Conservation (phyloP, 2,113 vertebrate species). For the Cheilinus undulatus region DNA sequence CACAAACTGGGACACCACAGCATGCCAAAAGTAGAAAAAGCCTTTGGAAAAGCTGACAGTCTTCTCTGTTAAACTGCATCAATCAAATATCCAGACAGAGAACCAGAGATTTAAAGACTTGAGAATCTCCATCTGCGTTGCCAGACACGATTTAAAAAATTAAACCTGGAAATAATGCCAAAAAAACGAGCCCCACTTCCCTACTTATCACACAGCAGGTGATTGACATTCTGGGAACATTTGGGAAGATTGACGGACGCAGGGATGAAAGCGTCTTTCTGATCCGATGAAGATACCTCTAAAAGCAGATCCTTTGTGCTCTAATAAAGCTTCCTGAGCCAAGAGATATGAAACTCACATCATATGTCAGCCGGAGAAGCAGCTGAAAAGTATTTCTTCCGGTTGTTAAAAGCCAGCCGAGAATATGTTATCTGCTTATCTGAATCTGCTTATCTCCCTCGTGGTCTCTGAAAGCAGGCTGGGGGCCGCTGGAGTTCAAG, state of each 20-base stretch:
- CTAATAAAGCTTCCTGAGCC: slow-evolving; percentile 55
- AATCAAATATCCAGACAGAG: slow-evolving; percentile 59
- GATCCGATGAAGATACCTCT: slow-evolving; percentile 47
- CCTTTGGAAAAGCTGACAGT: slow-evolving; percentile 64
- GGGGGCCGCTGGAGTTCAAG: slow-evolving; percentile 63
- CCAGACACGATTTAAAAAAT: slow-evolving; percentile 40
- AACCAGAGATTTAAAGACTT: slow-evolving; percentile 50
- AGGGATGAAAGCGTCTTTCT: slow-evolving; percentile 47
- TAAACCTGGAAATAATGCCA: slow-evolving; percentile 49
- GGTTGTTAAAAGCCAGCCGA: slow-evolving; percentile 76
- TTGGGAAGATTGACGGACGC: slow-evolving; percentile 38
- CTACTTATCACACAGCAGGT: slow-evolving; percentile 33
- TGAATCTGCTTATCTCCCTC: slow-evolving; percentile 68
- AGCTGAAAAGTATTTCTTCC: slow-evolving; percentile 55
- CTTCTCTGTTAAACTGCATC: slow-evolving; percentile 57
- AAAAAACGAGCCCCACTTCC: slow-evolving; percentile 20
- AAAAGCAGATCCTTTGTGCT: slow-evolving; percentile 58
- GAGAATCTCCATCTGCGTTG: slow-evolving; percentile 33
- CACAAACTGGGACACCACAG: slow-evolving; percentile 81
- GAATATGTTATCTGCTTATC: slow-evolving; percentile 75
- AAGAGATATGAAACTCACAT: slow-evolving; percentile 66
- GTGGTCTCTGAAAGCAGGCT: slow-evolving; percentile 69
- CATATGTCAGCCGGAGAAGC: slow-evolving; percentile 49
- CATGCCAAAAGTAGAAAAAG: slow-evolving; percentile 69
- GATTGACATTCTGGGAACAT: slow-evolving; percentile 46